Evolutionary conservation across 1,140 invertebrate species (phyloP).

Genomic region (Drosophila navojoa): DNA sequence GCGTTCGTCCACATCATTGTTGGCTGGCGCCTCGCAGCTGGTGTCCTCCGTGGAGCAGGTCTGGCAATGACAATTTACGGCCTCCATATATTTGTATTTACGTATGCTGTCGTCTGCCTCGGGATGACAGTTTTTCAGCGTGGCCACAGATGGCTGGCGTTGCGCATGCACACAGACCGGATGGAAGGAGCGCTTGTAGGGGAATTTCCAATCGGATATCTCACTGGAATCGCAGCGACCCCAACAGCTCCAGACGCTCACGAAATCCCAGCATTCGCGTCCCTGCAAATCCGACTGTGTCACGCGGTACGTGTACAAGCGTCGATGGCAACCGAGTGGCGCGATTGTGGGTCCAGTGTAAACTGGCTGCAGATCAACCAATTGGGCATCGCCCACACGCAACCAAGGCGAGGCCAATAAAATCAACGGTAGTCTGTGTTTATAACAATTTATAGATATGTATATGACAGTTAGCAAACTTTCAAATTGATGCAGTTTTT

Average conservation of each 20-base stretch:
- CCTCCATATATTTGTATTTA: slow-evolving; percentile 87
- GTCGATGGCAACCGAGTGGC: slow-evolving; percentile 84
- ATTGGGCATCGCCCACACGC: slow-evolving; percentile 33
- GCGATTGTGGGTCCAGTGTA: slow-evolving; percentile 61
- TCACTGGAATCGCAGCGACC: slow-evolving; percentile 93
- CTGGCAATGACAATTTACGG: slow-evolving; percentile 86
- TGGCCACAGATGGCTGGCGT: slow-evolving; percentile 85
- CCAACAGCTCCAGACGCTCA: slow-evolving; percentile 91
- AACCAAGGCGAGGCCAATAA: slow-evolving; percentile 15
- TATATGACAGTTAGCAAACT: not conserved
- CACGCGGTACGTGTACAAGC: slow-evolving; percentile 84
- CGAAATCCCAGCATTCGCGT: slow-evolving; percentile 85
- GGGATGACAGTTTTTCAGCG: slow-evolving; percentile 87
- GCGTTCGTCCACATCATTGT: slow-evolving; percentile 60
- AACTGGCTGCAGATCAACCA: slow-evolving; percentile 65
- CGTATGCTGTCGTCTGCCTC: slow-evolving; percentile 85
- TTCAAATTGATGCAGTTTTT: not conserved
- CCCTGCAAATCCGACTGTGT: slow-evolving; percentile 65
- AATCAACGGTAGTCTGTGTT: slow-evolving; percentile 28
- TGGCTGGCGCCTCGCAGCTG: slow-evolving; percentile 79
- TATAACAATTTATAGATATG: not conserved
- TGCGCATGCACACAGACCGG: slow-evolving; percentile 92
- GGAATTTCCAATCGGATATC: slow-evolving; percentile 94
- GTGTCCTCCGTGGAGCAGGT: slow-evolving; percentile 82
- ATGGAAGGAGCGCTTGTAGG: slow-evolving; percentile 92